Evolutionary conservation across 2,797 vertebrate genomes (phyloP).

Genomic region (Cryptoprocta ferox): DNA sequence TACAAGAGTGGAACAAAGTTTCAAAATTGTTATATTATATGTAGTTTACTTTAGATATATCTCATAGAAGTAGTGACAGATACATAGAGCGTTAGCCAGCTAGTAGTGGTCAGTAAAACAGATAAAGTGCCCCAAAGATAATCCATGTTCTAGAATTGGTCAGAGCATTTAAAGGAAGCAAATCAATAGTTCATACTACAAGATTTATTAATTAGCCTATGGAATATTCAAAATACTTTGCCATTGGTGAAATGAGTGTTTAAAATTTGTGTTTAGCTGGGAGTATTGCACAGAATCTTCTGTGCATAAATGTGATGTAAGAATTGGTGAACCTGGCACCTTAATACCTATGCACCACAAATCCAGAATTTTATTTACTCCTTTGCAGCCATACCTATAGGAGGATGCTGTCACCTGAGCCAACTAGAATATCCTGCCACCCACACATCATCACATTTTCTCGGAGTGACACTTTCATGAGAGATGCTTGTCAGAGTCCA

Average conservation of each 20-base stretch:
- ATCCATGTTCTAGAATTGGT: not conserved
- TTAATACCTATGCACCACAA: not conserved
- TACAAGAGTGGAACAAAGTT: not conserved
- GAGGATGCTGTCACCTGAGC: not conserved
- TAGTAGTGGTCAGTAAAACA: not conserved
- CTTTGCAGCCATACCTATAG: not conserved
- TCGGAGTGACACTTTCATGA: not conserved
- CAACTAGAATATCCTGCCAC: not conserved
- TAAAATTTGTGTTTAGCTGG: not conserved
- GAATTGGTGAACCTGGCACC: not conserved
- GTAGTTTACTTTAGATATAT: not conserved
- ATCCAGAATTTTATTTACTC: not conserved
- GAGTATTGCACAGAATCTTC: not conserved
- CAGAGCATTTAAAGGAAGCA: not conserved
- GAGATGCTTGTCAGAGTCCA: not conserved
- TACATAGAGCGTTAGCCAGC: not conserved
- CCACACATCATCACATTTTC: not conserved
- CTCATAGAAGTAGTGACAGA: not conserved
- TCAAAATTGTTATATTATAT: not conserved
- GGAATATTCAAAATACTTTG: not conserved
- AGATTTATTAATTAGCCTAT: not conserved
- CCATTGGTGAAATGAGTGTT: not conserved
- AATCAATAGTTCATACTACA: not conserved
- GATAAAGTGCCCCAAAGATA: not conserved
- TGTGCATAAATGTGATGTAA: not conserved